Conservation (phyloP, 2,888 invertebrate species). For the Dysmachus trigonus region DNA sequence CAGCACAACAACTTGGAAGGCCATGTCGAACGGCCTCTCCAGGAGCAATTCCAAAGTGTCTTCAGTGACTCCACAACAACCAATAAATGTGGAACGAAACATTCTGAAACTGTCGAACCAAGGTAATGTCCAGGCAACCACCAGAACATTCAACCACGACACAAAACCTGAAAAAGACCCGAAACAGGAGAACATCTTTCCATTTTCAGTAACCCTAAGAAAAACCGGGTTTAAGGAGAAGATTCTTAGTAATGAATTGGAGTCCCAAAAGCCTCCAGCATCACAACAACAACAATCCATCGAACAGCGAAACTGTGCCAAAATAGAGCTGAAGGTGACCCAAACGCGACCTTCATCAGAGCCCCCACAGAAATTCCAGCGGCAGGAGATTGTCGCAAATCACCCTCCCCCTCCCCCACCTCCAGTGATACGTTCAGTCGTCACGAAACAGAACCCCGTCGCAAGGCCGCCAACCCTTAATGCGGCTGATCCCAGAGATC, state of each 20-base stretch:
- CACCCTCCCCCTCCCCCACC: constrained; percentile 60
- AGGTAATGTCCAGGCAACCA: background rate
- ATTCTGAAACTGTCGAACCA: constrained; percentile 11
- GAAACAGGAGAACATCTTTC: background rate
- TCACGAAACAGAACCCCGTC: constrained; percentile 50
- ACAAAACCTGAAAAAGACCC: background rate
- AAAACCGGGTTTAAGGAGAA: constrained; percentile 65
- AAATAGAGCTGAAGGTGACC: constrained; percentile 47
- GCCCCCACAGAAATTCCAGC: background rate
- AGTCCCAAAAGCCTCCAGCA: constrained; percentile 53
- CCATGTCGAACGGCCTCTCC: background rate
- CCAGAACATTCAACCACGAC: background rate
- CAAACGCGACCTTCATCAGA: constrained; percentile 50
- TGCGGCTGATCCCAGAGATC: constrained; percentile 70
- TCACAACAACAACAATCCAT: background rate
- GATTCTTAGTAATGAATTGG: constrained; percentile 58
- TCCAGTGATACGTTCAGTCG: constrained; percentile 52
- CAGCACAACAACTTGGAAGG: background rate
- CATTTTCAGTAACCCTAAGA: constrained; percentile 52
- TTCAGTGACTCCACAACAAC: background rate
- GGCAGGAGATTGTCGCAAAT: background rate
- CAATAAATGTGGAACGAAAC: background rate
- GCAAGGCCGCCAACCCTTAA: background rate
- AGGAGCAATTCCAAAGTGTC: constrained; percentile 11
- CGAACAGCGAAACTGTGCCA: constrained; percentile 43